Base-by-base conservation (phyloP, 2,888 invertebrate species). In the Stictocephala bisonia region DNA sequence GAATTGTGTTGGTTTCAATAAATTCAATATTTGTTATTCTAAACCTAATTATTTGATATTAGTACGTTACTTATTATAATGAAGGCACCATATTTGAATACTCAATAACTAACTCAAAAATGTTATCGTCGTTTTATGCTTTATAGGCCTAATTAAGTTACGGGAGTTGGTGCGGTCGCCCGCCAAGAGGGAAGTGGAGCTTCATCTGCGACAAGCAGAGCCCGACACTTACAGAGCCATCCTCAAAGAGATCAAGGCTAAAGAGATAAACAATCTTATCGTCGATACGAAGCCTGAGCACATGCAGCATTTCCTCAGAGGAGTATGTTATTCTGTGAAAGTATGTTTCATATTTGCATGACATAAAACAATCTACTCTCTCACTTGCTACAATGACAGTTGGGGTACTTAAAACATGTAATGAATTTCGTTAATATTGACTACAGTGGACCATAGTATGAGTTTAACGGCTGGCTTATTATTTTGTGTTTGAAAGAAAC, bases 261-360 rank as follows among this genome's bases (percentile, higher is more conserved):
- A 91, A 80, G 91, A 92, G 82, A 91, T 93, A 80, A 89, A 89
- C 80, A 92, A 93, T 82, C 87, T 94, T 78, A 88, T 94, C 75
- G 90, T 93, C 72, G 94, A 94, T 83, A 91, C 92, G 6, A 89
- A 88, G 80, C 87, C 91, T 0, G 88, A 89, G 76, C 88, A 91
- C 80, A 91, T 93, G 85, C 88, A 90, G 75, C 86, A 88, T 79
- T 89, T 94, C 81, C 86, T 94, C 15, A 90, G 90, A 85, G 91
- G 90, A 85, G 94, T 93, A 83, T 87, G 88, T 85, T 31, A 67
- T 44, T 58, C 22, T n/a, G n/a, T n/a, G n/a, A n/a, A n/a, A n/a
- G n/a, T n/a, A n/a, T n/a, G n/a, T n/a, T n/a, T n/a, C n/a, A n/a
- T n/a, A n/a, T n/a, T n/a, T n/a, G n/a, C n/a, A n/a, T n/a, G n/a